Percentiles rank a stretch among this genome's conserved stretches.
Conservation (phyloP, 2,888 invertebrate genomes). For the Sclerodermus sp. region DNA sequence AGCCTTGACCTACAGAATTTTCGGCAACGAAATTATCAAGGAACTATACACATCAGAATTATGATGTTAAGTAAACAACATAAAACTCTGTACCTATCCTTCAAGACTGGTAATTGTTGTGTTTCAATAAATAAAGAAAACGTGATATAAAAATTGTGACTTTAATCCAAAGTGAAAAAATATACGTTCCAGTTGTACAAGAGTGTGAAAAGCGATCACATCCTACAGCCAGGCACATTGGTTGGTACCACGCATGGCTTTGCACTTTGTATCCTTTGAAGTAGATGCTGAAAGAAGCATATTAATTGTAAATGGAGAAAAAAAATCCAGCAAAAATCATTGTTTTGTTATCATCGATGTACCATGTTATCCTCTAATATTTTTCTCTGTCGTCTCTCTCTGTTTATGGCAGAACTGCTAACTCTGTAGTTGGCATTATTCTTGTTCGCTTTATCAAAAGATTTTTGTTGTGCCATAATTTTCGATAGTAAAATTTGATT, state of each 20-base stretch:
- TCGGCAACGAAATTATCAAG: conserved; percentile 33
- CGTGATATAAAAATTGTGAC: conserved; percentile 12
- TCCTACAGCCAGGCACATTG: conserved; percentile 32
- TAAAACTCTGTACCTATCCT: conserved; percentile 43
- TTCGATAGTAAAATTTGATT: conserved; percentile 57
- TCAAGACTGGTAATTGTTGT: conserved; percentile 46
- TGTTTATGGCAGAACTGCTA: conserved; percentile 59
- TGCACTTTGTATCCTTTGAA: conserved; percentile 42
- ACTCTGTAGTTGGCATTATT: conserved; percentile 17
- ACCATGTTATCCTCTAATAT: conserved; percentile 62
- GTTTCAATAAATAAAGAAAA: conserved; percentile 35
- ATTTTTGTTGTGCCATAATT: conserved; percentile 52
- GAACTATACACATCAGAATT: conserved; percentile 28
- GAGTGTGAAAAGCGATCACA: conserved; percentile 19
- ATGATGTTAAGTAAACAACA: conserved; percentile 33
- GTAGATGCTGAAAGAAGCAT: conserved; percentile 38
- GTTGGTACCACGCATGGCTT: conserved; percentile 38
- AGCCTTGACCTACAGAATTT: conserved; percentile 37
- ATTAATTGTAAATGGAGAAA: neutral
- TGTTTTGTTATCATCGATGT: conserved; percentile 19
- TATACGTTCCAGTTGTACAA: too few species aligned
- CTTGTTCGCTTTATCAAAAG: conserved; percentile 22
- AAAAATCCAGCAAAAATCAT: neutral
- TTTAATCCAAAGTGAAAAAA: conserved; percentile 16
- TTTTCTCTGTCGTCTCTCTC: conserved; percentile 57